Conservation (phyloP, 2,113 vertebrate genomes). For the Macquaria australasica region DNA sequence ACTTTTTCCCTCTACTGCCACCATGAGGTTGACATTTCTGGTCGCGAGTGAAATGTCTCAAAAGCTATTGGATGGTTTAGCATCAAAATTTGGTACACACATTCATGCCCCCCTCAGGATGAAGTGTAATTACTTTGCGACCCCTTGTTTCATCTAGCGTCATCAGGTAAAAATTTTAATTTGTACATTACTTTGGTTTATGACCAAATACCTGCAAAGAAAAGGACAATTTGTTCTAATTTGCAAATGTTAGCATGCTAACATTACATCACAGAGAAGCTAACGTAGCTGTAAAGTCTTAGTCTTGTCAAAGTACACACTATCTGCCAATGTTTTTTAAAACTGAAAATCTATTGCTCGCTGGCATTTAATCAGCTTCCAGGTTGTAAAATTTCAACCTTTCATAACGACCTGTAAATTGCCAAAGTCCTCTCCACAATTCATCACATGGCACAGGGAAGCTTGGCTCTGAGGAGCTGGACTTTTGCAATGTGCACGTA, state of each 20-base stretch:
- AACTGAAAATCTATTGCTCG: neutral
- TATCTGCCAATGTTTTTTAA: neutral
- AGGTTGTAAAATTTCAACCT: neutral
- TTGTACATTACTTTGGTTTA: neutral
- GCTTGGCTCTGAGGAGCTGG: neutral
- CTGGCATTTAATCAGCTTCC: neutral
- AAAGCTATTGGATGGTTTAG: neutral
- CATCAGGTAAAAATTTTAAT: too few species aligned
- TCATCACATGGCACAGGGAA: neutral
- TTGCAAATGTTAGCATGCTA: neutral
- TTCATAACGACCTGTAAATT: neutral
- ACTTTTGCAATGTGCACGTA: neutral
- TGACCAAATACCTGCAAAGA: neutral
- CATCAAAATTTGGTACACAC: neutral
- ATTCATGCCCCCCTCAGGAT: neutral
- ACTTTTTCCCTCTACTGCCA: neutral
- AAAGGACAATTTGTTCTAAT: neutral
- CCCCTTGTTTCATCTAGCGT: neutral
- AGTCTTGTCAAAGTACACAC: neutral
- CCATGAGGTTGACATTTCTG: neutral
- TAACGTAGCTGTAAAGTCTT: neutral
- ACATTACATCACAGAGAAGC: neutral
- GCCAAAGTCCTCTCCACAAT: neutral
- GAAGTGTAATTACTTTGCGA: neutral
- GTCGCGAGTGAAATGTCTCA: neutral